Conservation (phyloP, 2,797 vertebrate genomes). For the Aulostomus chinensis region DNA sequence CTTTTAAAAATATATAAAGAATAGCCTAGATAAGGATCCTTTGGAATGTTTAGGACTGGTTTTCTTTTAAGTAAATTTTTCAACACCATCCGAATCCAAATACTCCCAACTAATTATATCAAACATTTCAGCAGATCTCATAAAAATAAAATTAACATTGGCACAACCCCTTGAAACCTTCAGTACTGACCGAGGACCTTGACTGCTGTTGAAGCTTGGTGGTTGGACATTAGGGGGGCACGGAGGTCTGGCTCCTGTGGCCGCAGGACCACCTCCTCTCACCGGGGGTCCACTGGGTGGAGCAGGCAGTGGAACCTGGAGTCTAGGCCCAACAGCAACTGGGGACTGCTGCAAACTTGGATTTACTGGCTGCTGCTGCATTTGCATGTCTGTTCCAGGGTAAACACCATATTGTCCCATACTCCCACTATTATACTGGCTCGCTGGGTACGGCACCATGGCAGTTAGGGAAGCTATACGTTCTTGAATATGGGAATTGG, state of each 20-base stretch:
- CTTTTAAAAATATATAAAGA: too few species aligned
- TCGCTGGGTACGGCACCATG: slow-evolving; percentile 82
- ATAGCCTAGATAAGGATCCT: too few species aligned
- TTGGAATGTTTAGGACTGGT: too few species aligned
- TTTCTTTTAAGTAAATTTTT: too few species aligned
- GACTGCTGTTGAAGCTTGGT: slow-evolving; percentile 79
- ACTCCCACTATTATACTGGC: slow-evolving; percentile 70
- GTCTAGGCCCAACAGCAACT: slow-evolving; percentile 40
- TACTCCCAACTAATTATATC: too few species aligned
- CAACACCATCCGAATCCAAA: too few species aligned
- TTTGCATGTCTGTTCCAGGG: slow-evolving; percentile 67
- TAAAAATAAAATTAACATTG: background rate
- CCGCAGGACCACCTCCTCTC: slow-evolving; percentile 64
- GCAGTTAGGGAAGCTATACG: slow-evolving; percentile 86
- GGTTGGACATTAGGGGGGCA: slow-evolving; percentile 78
- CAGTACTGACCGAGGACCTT: slow-evolving; percentile 82
- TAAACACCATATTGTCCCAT: slow-evolving; percentile 83
- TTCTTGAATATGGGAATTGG: slow-evolving; percentile 90
- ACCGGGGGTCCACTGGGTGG: slow-evolving; percentile 48
- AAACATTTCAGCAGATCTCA: background rate
- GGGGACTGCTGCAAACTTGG: slow-evolving; percentile 47
- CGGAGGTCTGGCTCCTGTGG: slow-evolving; percentile 63
- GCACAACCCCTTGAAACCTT: background rate
- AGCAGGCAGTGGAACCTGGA: slow-evolving; percentile 48
- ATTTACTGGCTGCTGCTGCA: slow-evolving; percentile 65